phyloP scores from a whole-genome alignment of 1,140 invertebrate genomes.

The Wiebesia pumilae region DNA sequence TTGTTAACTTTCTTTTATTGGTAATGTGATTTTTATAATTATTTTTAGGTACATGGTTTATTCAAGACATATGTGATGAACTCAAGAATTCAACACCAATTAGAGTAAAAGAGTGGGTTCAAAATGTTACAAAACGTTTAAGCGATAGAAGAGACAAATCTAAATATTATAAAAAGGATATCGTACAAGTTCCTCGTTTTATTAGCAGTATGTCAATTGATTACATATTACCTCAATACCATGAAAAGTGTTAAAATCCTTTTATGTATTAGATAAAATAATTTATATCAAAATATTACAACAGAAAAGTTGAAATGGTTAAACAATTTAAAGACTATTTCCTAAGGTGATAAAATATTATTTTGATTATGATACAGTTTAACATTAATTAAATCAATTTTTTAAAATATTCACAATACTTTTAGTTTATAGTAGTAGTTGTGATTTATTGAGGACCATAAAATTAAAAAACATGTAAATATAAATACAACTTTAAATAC shows the following conservation, averaged over 20 bases:
- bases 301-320: not conserved
- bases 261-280: constrained; percentile 6
- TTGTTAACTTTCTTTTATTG: not conserved
- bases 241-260: constrained; percentile 10
- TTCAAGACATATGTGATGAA: constrained; percentile 39
- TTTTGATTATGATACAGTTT: no score
- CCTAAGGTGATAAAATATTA: not conserved
- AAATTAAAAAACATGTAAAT: no score
- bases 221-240: constrained; percentile 30
- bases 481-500: no score
- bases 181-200: constrained; percentile 30
- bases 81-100: constrained; percentile 14
- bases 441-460: no score
- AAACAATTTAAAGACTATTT: not conserved
- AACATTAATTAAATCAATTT: no score
- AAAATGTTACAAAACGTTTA: constrained; percentile 25
- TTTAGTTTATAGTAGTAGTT: no score
- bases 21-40: not conserved
- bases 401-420: no score
- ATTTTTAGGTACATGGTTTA: constrained; percentile 44
- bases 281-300: not conserved
- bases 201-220: not conserved
- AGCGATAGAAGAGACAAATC: constrained; percentile 1
- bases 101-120: constrained; percentile 15
- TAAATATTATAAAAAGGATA: constrained; percentile 5